Evolutionary conservation across 2,888 invertebrate species (phyloP), one percentile per base, ranked within the genome.

Genomic region (Lasioglossum oenotherae): DNA sequence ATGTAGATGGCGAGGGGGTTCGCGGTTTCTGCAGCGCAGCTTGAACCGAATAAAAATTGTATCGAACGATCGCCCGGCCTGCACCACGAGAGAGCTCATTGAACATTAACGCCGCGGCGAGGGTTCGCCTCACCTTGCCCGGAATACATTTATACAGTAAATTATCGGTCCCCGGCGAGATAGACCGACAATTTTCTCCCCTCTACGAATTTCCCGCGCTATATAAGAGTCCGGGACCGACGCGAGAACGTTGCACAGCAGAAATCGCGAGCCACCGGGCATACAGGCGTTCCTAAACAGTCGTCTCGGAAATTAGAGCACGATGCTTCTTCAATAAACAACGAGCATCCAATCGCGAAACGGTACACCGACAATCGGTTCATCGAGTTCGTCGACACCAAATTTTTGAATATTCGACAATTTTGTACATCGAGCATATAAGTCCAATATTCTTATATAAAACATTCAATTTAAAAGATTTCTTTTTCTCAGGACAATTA

Each of bases 161-260:
- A 80, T 84, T 80, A 80, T 76, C 60, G 77, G 80, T 81, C 84
- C 84, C 81, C 53, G 60, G 81, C 49, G 84, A 74, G 71, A 53
- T 71, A 75, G 81, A 60, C 84, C 74, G 49, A 77, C 81, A 81
- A 81, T 81, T 84, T 81, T 78, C 81, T 64, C 84, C 74, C 81
- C 78, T 64, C 84, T 78, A 71, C 74, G 74, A 71, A 78, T 78
- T 78, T 74, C 75, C 78, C 78, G 69, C n/a, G 69, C 77, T 81
- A 84, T 84, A 81, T 84, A 81, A 84, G 80, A 74, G 78, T 71
- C 31, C 49, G 16, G 60, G 72, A 74, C 78, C 71, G 53, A 75
- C 38, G 38, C 77, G 75, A 69, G 67, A 73, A 46, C 67, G 49
- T 46, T 67, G 80, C 76, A 80, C 69, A 80, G 73, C 67, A 74